Base-by-base conservation (phyloP, 2,888 invertebrate species). In the Norana najaformis region DNA sequence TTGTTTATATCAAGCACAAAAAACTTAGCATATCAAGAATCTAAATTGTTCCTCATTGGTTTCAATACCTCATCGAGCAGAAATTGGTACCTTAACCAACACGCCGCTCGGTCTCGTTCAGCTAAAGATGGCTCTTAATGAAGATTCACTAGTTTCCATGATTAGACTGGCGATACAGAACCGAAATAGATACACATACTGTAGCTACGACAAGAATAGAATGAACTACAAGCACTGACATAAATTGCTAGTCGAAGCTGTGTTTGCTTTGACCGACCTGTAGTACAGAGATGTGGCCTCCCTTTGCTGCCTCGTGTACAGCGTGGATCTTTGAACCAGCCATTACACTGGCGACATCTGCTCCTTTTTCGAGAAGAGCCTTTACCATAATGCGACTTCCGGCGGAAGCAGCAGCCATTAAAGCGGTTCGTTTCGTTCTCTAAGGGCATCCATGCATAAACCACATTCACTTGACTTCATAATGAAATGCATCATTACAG, bases 321-420 rank as follows among this genome's bases (percentile, higher is more conserved):
- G 94, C 94, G 91, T 93, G 93, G 89, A 93, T 93, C 85, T 93
- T 93, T 83, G 93, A 92, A 18, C 93, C 91, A 90, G 93, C 93
- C 35, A 93, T 92, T 6, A 92, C 90, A 88, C 90, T 88, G 91
- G 94, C 93, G 0, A 94, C 93, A 35, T 93, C 93, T 90, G 93
- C 91, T 4, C 94, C 94, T 47, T 92, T 93, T 89, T 93, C 93
- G 23, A 95, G 91, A 41, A 95, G 93, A 14, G 94, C 94, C 82
- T 93, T 90, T n/a, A 93, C 94, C 53, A 95, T 94, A 88, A 93
- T 93, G 30, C 91, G 93, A 92, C 94, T 94, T 16, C 95, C 95
- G 92, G 94, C 94, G n/a, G 91, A 91, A 83, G 93, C 93, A 23
- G 95, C 95, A 23, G 94, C 94, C 95, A 95, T 95, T 83, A 95